Base-by-base conservation (phyloP, 2,888 invertebrate genomes). In the Macrosoma leucophasiata region DNA sequence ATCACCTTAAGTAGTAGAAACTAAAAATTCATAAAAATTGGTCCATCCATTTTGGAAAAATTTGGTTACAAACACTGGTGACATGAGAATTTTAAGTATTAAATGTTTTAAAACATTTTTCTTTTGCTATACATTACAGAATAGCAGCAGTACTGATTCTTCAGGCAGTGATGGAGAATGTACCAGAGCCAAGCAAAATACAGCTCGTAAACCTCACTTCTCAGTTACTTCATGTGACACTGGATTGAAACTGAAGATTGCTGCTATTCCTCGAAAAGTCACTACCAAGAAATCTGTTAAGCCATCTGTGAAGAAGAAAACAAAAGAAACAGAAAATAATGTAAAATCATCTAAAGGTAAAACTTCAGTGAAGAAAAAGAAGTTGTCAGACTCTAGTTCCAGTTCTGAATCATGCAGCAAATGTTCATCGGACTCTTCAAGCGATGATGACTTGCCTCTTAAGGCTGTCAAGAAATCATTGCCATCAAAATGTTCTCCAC, bases 181-280 rank as follows among this genome's bases (percentile, higher is more conserved):
- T 43, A 60, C 71, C 2, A 62, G 68, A 29, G 52, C 61, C 14
- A 79, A 78, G 46, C 72, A 72, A 43, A 58, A 58, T 36, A 55
- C 66, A 19, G 56, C 64, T 20, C 61, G 58, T 25, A 84, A 84
- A 48, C 69, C 82, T 28, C 88, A 88, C 54, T 89, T 89, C 62
- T 88, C 88, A 6, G 88, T 88, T 15, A 88, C 88, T 22, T 87
- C 86, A 38, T 85, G 87, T 62, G 88, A 88, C 23, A 87, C 87
- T 23, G 88, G 88, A 11, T 59, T 89, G 31, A 86, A 88, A 41
- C 73, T 89, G 29, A 89, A 87, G 51, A 88, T 88, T 36, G 88
- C 88, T 43, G 87, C 87, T 22, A 86, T 88, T 41, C 86, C 84
- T 26, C 85, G 85, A n/a, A 56, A 70, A 26, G 86, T 63, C 59